A percentile compares a stretch with the other conserved stretches of the same genome.
Evolutionary conservation across 2,113 vertebrate genomes (phyloP).

Genomic region (Sclerurus mexicanus): DNA sequence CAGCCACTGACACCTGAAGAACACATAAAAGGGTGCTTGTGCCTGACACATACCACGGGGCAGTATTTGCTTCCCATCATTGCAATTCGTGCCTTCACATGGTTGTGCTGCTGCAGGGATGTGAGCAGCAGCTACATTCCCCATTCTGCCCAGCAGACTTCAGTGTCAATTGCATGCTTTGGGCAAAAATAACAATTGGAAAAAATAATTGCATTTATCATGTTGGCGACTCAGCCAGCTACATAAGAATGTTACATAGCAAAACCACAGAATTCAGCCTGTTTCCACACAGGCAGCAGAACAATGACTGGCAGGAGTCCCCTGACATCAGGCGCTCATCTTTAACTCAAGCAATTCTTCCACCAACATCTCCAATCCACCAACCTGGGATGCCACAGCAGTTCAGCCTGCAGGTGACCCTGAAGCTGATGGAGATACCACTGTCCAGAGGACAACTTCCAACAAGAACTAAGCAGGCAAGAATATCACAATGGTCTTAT

Average conservation of each 20-base stretch:
- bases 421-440: neutral
- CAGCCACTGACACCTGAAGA: fast-evolving
- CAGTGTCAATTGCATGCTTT: conserved; percentile 57
- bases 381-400: neutral
- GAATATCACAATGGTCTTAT: neutral
- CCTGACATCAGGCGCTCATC: conserved; percentile 22
- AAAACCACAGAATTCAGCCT: conserved; percentile 58
- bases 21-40: neutral
- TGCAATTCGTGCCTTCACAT: neutral
- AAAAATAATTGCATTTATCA: conserved; percentile 66
- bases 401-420: neutral
- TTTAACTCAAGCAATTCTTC: conserved; percentile 29
- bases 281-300: conserved; percentile 58
- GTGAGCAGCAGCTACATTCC: neutral
- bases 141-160: conserved; percentile 37
- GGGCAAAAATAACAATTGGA: conserved; percentile 66
- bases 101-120: neutral
- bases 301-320: conserved; percentile 64
- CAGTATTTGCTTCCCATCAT: neutral
- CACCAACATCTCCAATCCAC: neutral
- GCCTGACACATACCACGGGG: fast-evolving
- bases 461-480: neutral
- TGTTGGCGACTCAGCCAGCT: conserved; percentile 32
- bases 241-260: conserved; percentile 63
- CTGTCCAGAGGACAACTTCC: neutral